Conservation (phyloP, 2,113 vertebrate genomes). For the Chinchilla lanigera region DNA sequence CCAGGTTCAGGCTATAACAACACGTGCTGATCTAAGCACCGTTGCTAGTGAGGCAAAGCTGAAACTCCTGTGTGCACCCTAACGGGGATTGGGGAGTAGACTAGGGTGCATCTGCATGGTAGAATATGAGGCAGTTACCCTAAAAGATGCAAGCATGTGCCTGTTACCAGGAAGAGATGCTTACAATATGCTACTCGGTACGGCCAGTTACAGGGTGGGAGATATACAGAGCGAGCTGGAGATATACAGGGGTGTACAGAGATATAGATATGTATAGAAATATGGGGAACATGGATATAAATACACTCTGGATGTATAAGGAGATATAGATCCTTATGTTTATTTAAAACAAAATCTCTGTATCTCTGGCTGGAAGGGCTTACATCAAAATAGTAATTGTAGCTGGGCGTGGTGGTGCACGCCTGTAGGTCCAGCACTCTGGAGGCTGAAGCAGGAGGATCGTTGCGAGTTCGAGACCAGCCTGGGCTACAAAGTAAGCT, state of each 20-base stretch:
- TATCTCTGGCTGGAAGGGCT: background rate
- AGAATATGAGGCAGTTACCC: background rate
- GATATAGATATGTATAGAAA: too few species aligned
- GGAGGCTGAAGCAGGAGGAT: too few species aligned
- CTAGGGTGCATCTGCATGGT: fast-evolving
- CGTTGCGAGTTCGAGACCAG: too few species aligned
- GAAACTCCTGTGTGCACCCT: fast-evolving
- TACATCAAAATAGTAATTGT: background rate
- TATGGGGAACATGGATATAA: too few species aligned
- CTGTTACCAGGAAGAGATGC: background rate
- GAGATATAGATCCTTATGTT: background rate
- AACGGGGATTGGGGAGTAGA: fast-evolving
- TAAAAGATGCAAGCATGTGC: background rate
- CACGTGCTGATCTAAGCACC: background rate
- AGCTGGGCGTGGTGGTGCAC: too few species aligned
- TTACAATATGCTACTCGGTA: background rate
- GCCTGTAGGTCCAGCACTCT: too few species aligned
- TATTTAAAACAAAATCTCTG: background rate
- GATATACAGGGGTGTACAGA: background rate
- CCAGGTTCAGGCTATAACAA: background rate
- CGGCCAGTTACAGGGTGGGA: background rate
- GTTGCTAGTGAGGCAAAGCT: fast-evolving
- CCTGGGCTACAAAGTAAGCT: too few species aligned
- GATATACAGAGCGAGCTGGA: background rate
- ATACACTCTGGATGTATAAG: background rate